A percentile compares a stretch with the other conserved stretches of the same genome.
These are phyloP conservation scores for Onychomys torridus DNA, from an alignment of 2,797 vertebrate species.

Conservation along the genomic window DNA sequence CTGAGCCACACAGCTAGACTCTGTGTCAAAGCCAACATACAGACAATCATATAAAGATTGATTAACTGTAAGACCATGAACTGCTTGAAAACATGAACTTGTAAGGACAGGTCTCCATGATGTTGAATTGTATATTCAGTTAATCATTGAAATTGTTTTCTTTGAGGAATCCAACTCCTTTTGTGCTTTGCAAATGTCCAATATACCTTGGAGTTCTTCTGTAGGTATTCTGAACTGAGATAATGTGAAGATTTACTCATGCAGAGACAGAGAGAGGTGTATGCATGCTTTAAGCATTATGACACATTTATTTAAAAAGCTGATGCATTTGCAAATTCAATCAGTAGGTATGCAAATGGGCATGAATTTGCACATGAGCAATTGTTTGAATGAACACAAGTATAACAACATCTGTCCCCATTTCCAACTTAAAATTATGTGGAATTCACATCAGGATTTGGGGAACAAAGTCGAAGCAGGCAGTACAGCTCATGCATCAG, in stretches of 20 bases:
- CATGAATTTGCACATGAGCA: neutral
- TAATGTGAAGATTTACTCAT: neutral
- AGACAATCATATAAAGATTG: neutral
- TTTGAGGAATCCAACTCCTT: conserved; percentile 22
- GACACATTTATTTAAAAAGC: neutral
- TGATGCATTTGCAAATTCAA: conserved; percentile 10
- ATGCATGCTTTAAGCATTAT: neutral
- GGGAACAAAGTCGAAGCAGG: neutral
- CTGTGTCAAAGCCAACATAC: neutral
- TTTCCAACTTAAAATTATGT: neutral
- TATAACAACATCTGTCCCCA: neutral
- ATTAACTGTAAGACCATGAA: neutral
- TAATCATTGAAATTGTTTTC: neutral
- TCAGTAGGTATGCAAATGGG: neutral
- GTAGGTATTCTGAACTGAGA: conserved; percentile 33
- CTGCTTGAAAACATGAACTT: neutral
- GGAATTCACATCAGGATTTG: neutral
- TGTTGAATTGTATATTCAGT: neutral
- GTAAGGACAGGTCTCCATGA: neutral
- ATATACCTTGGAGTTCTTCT: neutral
- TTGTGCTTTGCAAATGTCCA: conserved; percentile 1
- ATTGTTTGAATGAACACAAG: neutral
- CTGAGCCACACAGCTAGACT: neutral
- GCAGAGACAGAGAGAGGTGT: neutral
- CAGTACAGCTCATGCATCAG: neutral